Evolutionary conservation across 1,140 invertebrate species (phyloP), one percentile per base, ranked within the genome.

Genomic region (Drosophila tropicalis): DNA sequence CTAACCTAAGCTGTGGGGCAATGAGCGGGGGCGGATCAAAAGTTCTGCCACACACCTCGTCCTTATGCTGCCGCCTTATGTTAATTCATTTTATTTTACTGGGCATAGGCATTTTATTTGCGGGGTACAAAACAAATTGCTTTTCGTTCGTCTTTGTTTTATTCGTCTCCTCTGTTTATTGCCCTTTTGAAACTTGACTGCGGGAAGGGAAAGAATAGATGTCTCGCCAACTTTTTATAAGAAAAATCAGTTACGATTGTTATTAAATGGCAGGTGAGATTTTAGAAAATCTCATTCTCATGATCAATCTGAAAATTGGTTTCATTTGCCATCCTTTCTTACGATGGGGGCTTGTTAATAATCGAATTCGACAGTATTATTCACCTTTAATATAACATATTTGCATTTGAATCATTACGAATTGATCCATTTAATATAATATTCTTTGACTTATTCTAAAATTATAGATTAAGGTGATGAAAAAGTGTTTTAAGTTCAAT

Each of bases 51-150:
- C 6, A 10, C 51, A 32, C 63, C 64, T 39, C 41, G n/a, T 44
- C 51, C 62, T 70, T 68, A 29, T 29, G 29, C 5, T 29, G 29
- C 69, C 57, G 70, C 72, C 68, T 75, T 83, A 87, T 86, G 79
- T 83, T 86, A 86, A 86, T 86, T 86, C 83, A 86, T 81, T 85
- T 85, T 67, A 68, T 51, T 51, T 51, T 51, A 10, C 36, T 39
- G 56, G 56, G 66, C 77, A 81, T 73, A 71, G 62, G 65, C 40
- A 70, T 73, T 84, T 75, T 36, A 60, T 64, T n/a, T 55, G 32
- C 25, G 36, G 44, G 58, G 32, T 29, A 15, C 12, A 58, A 19
- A 36, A 54, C 63, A 67, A 86, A 86, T 86, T 70, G 61, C 70
- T 71, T 84, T 76, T 47, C 25, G 60, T 51, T 51, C 17, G 41